Evolutionary conservation across 37 sponge, comb jelly and placozoan species (phyloP), one percentile per base, ranked within the genome.

Genomic region (Cladorhizidae sp.): DNA sequence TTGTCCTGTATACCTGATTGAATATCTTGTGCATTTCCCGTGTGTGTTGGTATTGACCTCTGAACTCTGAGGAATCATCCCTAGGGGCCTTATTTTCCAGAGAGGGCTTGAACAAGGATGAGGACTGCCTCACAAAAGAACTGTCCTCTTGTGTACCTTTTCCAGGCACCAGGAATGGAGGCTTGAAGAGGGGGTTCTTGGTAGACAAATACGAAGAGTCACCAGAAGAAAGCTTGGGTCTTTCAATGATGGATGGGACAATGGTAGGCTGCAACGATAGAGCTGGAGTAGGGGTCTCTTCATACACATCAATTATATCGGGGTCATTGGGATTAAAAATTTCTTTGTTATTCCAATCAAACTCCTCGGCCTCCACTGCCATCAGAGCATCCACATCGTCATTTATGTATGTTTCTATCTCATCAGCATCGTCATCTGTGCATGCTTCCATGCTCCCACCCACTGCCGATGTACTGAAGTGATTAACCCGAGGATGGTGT

Each of bases 31-130:
- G 51, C 64, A 92, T 73, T 31, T 64, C 64, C 49, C 73, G 70
- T 45, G 83, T 74, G 87, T 92, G 87, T 3, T 57, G 80, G 64
- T 92, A 87, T 29, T 64, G 70, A 5, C 76, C 85, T 31, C 69
- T 43, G 68, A 87, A 87, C 58, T 79, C 87, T 21, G 43, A 28
- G 22, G 78, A 65, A 57, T 82, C 37, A 62, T 86, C 86, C 28
- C 36, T 37, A 2, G 71, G 71, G 1, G 45, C 52, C 32, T 42
- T 59, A 28, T 15, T 33, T 15, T 41, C 61, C 1, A 1, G 20
- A 21, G 74, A 29, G 2, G 74, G 25, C 31, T 33, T 33, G 32
- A 56, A 67, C 18, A 51, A 31, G 23, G 7, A 23, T 1, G 38
- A 45, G 9, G 9, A 45, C 49, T 45, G 5, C 3, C 23, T 3